These are phyloP conservation scores for Protonemura montana DNA, from an alignment of 2,888 invertebrate species.

Conservation along the genomic window DNA sequence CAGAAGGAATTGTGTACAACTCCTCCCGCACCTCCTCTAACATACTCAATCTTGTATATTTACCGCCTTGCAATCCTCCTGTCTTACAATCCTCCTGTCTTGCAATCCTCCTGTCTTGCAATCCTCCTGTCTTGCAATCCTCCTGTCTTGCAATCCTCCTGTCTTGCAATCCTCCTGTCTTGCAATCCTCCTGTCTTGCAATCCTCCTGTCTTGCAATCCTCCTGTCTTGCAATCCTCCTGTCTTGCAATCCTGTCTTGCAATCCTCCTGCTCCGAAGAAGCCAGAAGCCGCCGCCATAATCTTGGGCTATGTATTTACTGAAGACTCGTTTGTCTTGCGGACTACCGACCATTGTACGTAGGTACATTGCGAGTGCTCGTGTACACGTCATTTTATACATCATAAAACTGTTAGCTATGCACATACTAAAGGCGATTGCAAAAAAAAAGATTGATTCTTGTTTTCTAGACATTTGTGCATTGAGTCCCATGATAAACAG, in stretches of 20 bases:
- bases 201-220: no score
- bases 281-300: neutral
- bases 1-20: conserved; percentile 16
- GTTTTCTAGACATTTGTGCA: neutral
- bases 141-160: no score
- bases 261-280: neutral
- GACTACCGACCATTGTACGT: neutral
- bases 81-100: conserved; percentile 15
- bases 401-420: conserved; percentile 7
- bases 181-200: conserved; percentile 43
- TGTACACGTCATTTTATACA: neutral
- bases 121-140: conserved; percentile 26
- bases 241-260: no score
- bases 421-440: neutral
- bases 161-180: conserved; percentile 22
- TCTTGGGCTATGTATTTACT: conserved; percentile 20
- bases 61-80: conserved; percentile 37
- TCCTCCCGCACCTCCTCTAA: neutral
- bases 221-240: neutral
- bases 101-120: neutral
- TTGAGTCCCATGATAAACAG: neutral
- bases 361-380: neutral
- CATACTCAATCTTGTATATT: conserved; percentile 47
- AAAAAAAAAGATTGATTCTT: neutral
- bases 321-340: conserved; percentile 34